phyloP scores from a whole-genome alignment of 2,797 vertebrate species.

The Pangasius sanitwongsei region DNA sequence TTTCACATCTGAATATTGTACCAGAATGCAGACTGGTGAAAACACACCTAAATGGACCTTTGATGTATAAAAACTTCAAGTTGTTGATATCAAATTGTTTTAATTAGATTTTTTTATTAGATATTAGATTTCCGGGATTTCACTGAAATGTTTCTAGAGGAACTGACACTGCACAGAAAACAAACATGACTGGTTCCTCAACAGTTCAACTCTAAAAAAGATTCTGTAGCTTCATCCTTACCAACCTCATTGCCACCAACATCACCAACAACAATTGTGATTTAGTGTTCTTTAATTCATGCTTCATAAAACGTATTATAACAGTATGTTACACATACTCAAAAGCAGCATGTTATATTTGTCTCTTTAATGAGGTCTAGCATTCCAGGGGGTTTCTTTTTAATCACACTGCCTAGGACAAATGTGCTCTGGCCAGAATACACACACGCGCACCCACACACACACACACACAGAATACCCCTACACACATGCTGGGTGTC shows the following conservation, averaged over 20 bases:
- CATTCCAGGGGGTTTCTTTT: conserved; percentile 68
- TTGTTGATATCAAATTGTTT: neutral
- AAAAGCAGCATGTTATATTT: conserved; percentile 66
- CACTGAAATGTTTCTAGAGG: neutral
- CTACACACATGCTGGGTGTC: conserved; percentile 48
- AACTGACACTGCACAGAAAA: conserved; percentile 25
- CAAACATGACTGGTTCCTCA: conserved; percentile 11
- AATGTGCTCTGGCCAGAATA: conserved; percentile 47
- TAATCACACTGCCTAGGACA: conserved; percentile 69
- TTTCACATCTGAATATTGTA: neutral
- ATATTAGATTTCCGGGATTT: neutral
- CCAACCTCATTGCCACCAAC: conserved; percentile 35
- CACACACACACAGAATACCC: conserved; percentile 43
- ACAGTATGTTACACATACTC: conserved; percentile 59
- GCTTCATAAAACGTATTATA: conserved; percentile 60
- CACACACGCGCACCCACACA: conserved; percentile 15
- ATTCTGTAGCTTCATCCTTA: conserved; percentile 24
- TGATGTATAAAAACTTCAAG: too few relatives aligned
- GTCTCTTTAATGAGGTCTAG: conserved; percentile 69
- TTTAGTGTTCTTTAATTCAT: conserved; percentile 69
- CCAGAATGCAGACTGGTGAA: neutral
- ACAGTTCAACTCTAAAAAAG: neutral
- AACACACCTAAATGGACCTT: neutral
- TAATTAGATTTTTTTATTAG: neutral
- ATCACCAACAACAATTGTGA: conserved; percentile 50